phyloP scores from a whole-genome alignment of 2,113 vertebrate species.

The Pica pica region DNA sequence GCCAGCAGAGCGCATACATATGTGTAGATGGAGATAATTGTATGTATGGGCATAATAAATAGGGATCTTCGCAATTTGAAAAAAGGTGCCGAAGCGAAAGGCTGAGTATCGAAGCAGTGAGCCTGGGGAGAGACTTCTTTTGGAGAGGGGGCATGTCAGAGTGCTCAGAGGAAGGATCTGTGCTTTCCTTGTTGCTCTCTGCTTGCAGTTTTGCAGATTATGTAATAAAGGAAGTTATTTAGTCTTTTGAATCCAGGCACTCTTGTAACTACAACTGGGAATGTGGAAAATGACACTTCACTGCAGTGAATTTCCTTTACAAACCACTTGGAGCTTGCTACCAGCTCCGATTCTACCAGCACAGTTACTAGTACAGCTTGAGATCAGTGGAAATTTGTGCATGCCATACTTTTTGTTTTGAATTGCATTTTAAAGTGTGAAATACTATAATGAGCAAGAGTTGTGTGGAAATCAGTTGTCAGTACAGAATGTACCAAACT shows the following conservation, averaged over 20 bases:
- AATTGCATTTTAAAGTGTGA: neutral
- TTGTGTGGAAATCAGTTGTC: neutral
- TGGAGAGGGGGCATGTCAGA: neutral
- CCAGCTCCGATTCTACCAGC: neutral
- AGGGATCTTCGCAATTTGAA: neutral
- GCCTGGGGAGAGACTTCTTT: neutral
- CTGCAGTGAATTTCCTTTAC: neutral
- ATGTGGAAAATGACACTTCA: constrained; percentile 21
- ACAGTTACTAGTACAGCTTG: neutral
- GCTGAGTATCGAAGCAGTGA: neutral
- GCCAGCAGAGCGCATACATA: constrained; percentile 23
- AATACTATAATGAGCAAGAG: neutral
- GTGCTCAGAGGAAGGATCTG: neutral
- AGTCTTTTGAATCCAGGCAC: constrained; percentile 8
- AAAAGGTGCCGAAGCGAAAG: constrained; percentile 6
- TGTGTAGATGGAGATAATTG: neutral
- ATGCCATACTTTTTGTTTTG: neutral
- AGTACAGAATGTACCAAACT: neutral
- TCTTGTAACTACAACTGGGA: neutral
- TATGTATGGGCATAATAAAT: neutral
- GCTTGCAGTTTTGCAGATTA: constrained; percentile 25
- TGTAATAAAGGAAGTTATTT: constrained; percentile 23
- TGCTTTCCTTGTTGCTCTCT: neutral
- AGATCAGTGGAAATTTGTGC: neutral
- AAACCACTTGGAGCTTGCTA: neutral